Evolutionary conservation across 2,888 invertebrate species (phyloP), one percentile per base, ranked within the genome.

Genomic region (Neoaliturus tenellus): DNA sequence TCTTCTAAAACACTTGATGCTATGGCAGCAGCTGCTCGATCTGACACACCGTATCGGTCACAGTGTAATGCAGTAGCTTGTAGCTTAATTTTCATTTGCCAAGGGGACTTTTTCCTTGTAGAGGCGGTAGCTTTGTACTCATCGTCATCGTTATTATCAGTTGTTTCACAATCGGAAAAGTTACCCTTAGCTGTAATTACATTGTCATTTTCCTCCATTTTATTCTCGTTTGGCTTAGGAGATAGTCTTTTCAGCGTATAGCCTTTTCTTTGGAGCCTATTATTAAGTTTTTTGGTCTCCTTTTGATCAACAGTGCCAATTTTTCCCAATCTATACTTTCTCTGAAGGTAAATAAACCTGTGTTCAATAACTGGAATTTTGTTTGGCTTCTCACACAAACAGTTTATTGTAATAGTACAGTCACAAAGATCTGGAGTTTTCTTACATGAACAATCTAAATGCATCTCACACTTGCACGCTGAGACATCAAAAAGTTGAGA

Each of bases 11-110:
- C 81, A 71, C 81, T 82, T 31, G 69, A 82, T 69, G 62, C 81
- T 82, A 82, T 82, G 51, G 69, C 81, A 82, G 69, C 71, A 69
- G 71, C 71, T 69, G 81, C 81, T 31, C 44, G 69, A 71, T 82
- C 69, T 69, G 69, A 82, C 31, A 48, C 81, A 48, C 81, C 81
- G 51, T 82, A 82, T n/a, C 69, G 71, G 35, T 82, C 81, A 33
- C 71, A 69, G 8, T 69, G 81, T 48, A 82, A 69, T 48, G 81
- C 71, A 48, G 81, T 82, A 31, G 81, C 23, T 69, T 82, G 3
- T 31, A 82, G 33, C 17, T 82, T 69, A 62, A 81, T 81, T 44
- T 44, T 41, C 67, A 67, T 67, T 44, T 81, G 62, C 81, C 35
- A 81, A 58, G 62, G 81, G 14, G 25, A 62, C 62, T 81, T 51